Evolutionary conservation across 2,888 invertebrate genomes (phyloP), one percentile per base, ranked within the genome.

Genomic region (Balanococcus diminutus): DNA sequence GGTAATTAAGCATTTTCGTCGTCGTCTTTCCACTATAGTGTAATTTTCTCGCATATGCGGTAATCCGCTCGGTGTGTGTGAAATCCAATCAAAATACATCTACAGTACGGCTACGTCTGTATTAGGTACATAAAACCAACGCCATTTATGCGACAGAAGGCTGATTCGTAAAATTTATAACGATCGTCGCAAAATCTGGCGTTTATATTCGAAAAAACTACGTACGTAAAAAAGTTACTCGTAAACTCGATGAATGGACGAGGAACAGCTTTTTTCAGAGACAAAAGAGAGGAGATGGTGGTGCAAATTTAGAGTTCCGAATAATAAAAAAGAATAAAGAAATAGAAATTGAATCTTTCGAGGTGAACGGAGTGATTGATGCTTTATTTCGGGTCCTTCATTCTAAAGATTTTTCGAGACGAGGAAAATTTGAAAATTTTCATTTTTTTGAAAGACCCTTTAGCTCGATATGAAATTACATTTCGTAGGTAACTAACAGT

Each of bases 141-240:
- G 67, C 67, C 67, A 67, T 67, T 56, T 56, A 2, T 19, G 67
- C 67, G 28, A 67, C 67, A 67, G 67, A 67, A 67, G 67, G 67
- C 28, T 31, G 14, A 67, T 67, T 19, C 67, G 16, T 67, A 67
- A 67, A 67, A n/a, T n/a, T 67, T 67, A 28, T 67, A 67, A 67
- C 67, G 67, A 67, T 31, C 28, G 67, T 31, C 67, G 16, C 67
- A 28, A 56, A 56, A 67, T 67, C 19, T 28, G 28, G 14, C n/a
- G 25, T 67, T 67, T 67, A 67, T 67, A 28, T 67, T 31, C 67
- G 2, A 31, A 28, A n/a, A 31, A 67, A 28, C 67, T 25, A 61
- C 25, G 6, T 2, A 22, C 56, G 19, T 56, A 56, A 56, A 56
- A 0, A 56, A 56, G 22, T 22, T 56, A 14, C 22, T 56, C n/a